Base-by-base conservation (phyloP, 2,888 invertebrate species). In the Zonitis immaculata region DNA sequence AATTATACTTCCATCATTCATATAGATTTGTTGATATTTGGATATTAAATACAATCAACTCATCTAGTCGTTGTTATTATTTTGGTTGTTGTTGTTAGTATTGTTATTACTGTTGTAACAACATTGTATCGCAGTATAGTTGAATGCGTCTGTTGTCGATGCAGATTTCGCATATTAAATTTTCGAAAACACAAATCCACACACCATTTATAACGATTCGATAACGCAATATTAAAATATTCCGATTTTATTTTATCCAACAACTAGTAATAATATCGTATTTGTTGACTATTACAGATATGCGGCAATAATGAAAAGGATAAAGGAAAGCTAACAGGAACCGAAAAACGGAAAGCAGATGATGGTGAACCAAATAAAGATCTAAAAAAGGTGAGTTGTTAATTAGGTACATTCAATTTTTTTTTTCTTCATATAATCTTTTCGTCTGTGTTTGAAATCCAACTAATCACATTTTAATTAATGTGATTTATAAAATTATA, bases 261-360 rank as follows among this genome's bases (percentile, higher is more conserved):
- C 49, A 44, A 30, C 49, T 51, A 54, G 49, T 57, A 51, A 51
- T 4, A 51, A 51, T 48, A 45, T 50, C 42, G 49, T 51, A 44
- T 53, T 30, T 47, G 32, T 35, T 51, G 50, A 45, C 44, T 64
- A 66, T 82, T 79, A 70, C 80, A 85, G 70, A 80, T 74, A 62
- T 70, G 74, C 64, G 72, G 72, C 58, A 53, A 20, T 6, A 63
- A 64, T 47, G 83, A 84, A 71, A 84, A 85, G 67, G 87, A 86
- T 69, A 86, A 85, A 71, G 80, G 79, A 64, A 84, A 84, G 75
- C 76, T 84, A 66, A 76, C 80, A 44, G 82, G 83, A 62, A 84
- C 87, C 48, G 91, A 90, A 72, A 91, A 91, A 73, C 79, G 91
- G 66, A 91, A 91, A 80, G 88, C 89, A 11, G 90, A 90, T 68